Evolutionary conservation across 2,113 vertebrate species (phyloP), one percentile per base, ranked within the genome.

Genomic region (Ranitomeya imitator): DNA sequence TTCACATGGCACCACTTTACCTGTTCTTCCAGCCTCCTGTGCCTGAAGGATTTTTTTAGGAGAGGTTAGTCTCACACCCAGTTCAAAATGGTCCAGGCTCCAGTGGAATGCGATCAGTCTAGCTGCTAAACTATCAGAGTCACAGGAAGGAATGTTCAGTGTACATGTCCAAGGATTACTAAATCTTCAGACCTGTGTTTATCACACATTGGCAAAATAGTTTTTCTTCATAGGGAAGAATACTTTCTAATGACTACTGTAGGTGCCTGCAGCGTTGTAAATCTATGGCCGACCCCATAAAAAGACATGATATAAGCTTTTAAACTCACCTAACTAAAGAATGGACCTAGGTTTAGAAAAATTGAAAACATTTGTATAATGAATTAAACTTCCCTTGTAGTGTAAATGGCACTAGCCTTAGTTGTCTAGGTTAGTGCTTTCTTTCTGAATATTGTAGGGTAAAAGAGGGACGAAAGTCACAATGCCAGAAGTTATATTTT

Each of bases 1-100:
- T 79, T 85, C 51, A 85, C 45, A 67, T 89, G 73, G 51, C 82
- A 78, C 81, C 21, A 82, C 37, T 85, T 51, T 89, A 89, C 87
- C 87, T 89, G 87, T 89, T 89, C 87, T 89, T 85, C 87, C 82
- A 85, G 82, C 87, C 87, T 69, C 87, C 61, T 15, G 82, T 65
- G 87, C 87, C 87, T 83, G 73, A 59, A 89, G 87, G 87, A 89
- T 85, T 85, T 89, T 73, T 85, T 79, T 69, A 80, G 86, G 86
- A 87, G 77, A 87, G 87, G 74, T 85, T 77, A 59, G 74, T 31
- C 45, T 57, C 73, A 67, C 82, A 9, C 74, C 82, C 73, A 63
- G 69, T 76, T 83, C 65, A 84, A 11, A 65, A 65, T 83, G 87
- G 80, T 88, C 87, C 87, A 59, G 73, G 81, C 87, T 89, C 87